Evolutionary conservation across 2,888 invertebrate genomes (phyloP).

Genomic region (Adelphocoris suturalis): DNA sequence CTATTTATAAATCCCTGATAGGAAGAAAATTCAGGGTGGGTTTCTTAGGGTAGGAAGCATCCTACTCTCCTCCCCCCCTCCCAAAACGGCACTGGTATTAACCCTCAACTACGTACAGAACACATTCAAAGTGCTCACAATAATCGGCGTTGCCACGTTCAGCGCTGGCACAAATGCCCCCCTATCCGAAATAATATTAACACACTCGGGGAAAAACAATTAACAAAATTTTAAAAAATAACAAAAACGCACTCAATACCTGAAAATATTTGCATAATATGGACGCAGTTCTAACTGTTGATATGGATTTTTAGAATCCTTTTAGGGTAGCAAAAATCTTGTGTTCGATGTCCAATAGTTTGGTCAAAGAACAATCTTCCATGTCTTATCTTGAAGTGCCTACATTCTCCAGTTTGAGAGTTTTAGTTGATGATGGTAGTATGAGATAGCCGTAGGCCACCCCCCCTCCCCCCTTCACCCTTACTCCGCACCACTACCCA

Average conservation of each 20-base stretch:
- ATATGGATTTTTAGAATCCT: conserved; percentile 5
- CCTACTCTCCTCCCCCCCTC: no score
- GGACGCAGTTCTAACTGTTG: neutral
- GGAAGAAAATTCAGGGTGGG: no score
- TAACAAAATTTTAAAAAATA: no score
- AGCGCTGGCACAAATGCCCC: neutral
- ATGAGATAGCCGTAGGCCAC: neutral
- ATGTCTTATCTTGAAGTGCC: conserved; percentile 63
- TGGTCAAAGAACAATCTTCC: conserved; percentile 39
- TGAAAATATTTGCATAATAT: neutral
- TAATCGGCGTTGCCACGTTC: neutral
- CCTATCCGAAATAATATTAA: neutral
- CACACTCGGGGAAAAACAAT: neutral
- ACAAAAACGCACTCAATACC: neutral
- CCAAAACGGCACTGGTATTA: no score
- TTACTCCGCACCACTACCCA: no score
- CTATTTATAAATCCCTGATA: no score
- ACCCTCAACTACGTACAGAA: neutral
- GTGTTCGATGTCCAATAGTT: conserved; percentile 44
- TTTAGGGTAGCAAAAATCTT: neutral
- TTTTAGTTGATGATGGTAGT: conserved; percentile 11
- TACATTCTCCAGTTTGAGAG: conserved; percentile 53
- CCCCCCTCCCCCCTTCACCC: neutral
- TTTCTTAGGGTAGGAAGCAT: no score
- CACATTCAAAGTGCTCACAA: neutral